Base-by-base conservation (phyloP, 1,140 invertebrate species). In the Carcinoscorpius rotundicauda region DNA sequence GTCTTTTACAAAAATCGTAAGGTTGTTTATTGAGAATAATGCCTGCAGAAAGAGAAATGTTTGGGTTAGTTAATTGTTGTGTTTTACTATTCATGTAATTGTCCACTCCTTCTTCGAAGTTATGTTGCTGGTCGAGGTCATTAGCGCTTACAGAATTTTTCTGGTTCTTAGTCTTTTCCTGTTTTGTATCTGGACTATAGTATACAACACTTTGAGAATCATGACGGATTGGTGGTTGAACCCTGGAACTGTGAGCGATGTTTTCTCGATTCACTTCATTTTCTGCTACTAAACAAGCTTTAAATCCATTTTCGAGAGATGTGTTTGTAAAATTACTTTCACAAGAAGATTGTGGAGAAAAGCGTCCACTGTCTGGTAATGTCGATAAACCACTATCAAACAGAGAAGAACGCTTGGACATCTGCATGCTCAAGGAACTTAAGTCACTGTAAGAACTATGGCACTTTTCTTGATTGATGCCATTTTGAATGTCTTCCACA, bases 401-500 rank as follows among this genome's bases (percentile, higher is more conserved):
- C 5, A 68, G 56, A 49, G 69, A 70, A 52, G 64, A 66, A n/a
- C 68, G 65, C 52, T 70, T 70, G n/a, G 69, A 70, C 49, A 68
- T 52, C 58, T 68, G 69, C 48, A 68, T 65, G 10, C 67, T 69
- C 9, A 70, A 66, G 8, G 69, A 64, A 52, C 85, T 87, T 6
- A 88, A 82, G 72, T 88, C 87, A 72, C 85, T 87, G 78, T 85
- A 85, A 5, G 86, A 88, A 49, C 86, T 86, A 29, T 71, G 29
- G 29, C 29, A 29, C 29, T 29, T 29, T 29, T 29, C 29, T 29
- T 29, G 29, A 29, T 29, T 29, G 29, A 29, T 87, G 84, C 87
- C 87, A 89, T 77, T 89, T 90, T 3, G 89, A 76, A 5, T 87
- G 89, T 72, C 89, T 88, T 70, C 86, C 87, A 57, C 86, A 87